Percentiles rank a stretch among this genome's conserved stretches.
Evolutionary conservation across 1,140 invertebrate genomes (phyloP).

Genomic region (Drosophila equinoxialis): DNA sequence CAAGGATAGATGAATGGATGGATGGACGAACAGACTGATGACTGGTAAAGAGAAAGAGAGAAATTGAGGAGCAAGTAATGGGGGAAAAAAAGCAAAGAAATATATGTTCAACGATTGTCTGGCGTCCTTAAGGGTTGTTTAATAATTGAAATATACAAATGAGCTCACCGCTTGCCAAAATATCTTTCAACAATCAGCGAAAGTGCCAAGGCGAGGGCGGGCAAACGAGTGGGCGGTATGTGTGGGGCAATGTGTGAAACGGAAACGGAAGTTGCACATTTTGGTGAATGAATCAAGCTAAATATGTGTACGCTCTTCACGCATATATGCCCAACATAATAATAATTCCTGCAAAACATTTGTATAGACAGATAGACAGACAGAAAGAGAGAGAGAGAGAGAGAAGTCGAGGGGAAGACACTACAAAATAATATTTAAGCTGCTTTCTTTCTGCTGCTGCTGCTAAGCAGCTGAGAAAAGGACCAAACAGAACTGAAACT

Average conservation of each 20-base stretch:
- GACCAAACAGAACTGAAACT: conserved; percentile 8
- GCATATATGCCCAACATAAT: conserved; percentile 69
- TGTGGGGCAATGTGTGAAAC: conserved; percentile 54
- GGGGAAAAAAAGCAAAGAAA: background rate
- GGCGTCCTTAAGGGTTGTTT: conserved; percentile 37
- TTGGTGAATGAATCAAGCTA: conserved; percentile 26
- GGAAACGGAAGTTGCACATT: conserved; percentile 70
- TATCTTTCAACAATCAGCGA: conserved; percentile 26
- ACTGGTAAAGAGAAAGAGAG: conserved; percentile 43
- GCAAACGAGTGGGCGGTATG: background rate
- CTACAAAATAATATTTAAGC: conserved; percentile 66
- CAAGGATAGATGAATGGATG: background rate
- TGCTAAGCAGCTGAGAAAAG: conserved; percentile 34
- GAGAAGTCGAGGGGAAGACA: conserved; percentile 28
- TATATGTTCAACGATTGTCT: conserved; percentile 35
- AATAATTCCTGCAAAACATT: conserved; percentile 64
- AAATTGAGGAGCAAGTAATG: background rate
- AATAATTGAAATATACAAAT: conserved; percentile 66
- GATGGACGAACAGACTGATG: conserved; percentile 32
- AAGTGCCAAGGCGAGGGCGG: conserved; percentile 42
- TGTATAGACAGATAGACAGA: conserved; percentile 40
- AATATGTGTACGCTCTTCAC: conserved; percentile 50
- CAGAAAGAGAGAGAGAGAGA: conserved; percentile 23
- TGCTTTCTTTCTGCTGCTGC: conserved; percentile 41
- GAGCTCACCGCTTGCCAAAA: conserved; percentile 21